A percentile compares a stretch with the other conserved stretches of the same genome.
Conservation (phyloP, 2,113 vertebrate species). For the Alosa alosa region DNA sequence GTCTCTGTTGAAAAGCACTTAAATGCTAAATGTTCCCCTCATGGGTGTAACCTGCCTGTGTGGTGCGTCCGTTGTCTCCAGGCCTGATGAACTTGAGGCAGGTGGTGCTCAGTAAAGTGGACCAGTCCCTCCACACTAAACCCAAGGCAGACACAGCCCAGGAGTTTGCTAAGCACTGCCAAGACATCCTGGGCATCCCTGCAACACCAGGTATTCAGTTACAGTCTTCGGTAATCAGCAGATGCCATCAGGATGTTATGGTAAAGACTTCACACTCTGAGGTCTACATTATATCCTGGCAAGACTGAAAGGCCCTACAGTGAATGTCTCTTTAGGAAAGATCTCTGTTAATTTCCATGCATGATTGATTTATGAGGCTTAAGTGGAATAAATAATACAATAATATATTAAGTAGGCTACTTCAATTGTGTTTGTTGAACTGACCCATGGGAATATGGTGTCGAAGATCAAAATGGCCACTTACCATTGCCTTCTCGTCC, state of each 20-base stretch:
- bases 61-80: conserved; percentile 52
- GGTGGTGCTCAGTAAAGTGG: conserved; percentile 91
- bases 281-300: not conserved
- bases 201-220: conserved; percentile 79
- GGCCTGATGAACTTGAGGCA: conserved; percentile 91
- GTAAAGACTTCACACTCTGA: not conserved
- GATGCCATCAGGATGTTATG: not conserved
- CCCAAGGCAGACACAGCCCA: conserved; percentile 73
- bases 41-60: not conserved
- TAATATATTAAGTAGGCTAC: not conserved
- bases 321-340: not conserved
- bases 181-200: conserved; percentile 85
- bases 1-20: not conserved
- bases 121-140: conserved; percentile 83
- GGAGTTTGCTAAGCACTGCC: conserved; percentile 82
- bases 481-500: too few species aligned
- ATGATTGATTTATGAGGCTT: not conserved
- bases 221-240: not conserved
- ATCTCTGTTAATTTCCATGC: not conserved
- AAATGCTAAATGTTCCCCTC: not conserved
- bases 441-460: too few species aligned
- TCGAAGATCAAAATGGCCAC: too few species aligned
- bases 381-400: not conserved
- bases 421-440: too few species aligned
- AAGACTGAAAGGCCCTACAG: not conserved